Evolutionary conservation across 1,140 invertebrate genomes (phyloP).

Genomic region (Drosophila lacteicornis): DNA sequence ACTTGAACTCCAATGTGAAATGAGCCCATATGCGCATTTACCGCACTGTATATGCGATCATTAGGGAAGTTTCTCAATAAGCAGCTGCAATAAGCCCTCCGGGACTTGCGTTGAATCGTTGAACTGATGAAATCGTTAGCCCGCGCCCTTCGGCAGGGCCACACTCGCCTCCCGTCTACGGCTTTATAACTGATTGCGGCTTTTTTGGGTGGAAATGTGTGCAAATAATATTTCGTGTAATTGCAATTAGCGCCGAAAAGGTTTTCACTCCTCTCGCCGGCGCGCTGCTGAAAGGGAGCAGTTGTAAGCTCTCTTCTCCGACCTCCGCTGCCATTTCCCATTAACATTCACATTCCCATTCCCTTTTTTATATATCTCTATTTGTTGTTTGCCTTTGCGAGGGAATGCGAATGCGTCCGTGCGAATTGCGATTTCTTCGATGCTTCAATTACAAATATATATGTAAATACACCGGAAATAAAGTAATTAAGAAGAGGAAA

Average conservation of each 20-base stretch:
- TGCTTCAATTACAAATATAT: slow-evolving; percentile 24
- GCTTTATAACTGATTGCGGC: slow-evolving; percentile 47
- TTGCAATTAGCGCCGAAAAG: slow-evolving; percentile 68
- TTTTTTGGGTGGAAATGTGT: slow-evolving; percentile 43
- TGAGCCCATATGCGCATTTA: background rate
- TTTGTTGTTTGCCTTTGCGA: slow-evolving; percentile 46
- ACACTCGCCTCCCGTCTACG: background rate
- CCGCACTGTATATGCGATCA: slow-evolving; percentile 11
- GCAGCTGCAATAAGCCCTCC: background rate
- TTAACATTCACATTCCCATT: background rate
- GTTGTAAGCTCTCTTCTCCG: slow-evolving; percentile 10
- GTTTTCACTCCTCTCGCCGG: slow-evolving; percentile 29
- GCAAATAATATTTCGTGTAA: slow-evolving; percentile 75
- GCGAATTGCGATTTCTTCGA: slow-evolving; percentile 46
- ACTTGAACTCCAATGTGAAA: background rate
- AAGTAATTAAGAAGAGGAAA: background rate
- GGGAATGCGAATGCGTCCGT: slow-evolving; percentile 55
- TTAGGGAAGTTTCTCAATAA: slow-evolving; percentile 2
- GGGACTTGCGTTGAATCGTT: slow-evolving; percentile 3
- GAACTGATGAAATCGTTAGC: slow-evolving; percentile 15
- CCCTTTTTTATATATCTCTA: slow-evolving; percentile 17
- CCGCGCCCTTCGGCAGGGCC: background rate
- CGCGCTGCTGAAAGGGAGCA: slow-evolving; percentile 5
- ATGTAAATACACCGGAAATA: background rate
- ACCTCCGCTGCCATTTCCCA: background rate